These are phyloP conservation scores for Brotula barbata DNA, from an alignment of 2,797 vertebrate species.

Conservation along the genomic window DNA sequence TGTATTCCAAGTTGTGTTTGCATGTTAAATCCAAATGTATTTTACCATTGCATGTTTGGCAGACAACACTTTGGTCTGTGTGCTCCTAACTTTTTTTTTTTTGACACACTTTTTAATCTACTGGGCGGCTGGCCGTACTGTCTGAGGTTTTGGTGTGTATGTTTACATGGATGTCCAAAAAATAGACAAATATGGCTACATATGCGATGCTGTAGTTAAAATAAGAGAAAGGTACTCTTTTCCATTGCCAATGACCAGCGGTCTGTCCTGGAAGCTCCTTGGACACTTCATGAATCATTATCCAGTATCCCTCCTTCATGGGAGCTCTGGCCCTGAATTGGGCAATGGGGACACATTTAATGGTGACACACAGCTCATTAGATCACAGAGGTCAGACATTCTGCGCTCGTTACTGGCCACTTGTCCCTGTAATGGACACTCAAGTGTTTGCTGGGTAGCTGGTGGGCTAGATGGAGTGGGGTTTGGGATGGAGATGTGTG, in stretches of 20 bases:
- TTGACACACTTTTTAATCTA: no score
- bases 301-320: slow-evolving; percentile 65
- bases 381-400: slow-evolving; percentile 76
- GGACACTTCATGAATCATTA: slow-evolving; percentile 69
- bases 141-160: no score
- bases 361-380: slow-evolving; percentile 76
- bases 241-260: slow-evolving; percentile 57
- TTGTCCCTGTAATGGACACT: slow-evolving; percentile 72
- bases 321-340: slow-evolving; percentile 60
- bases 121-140: no score
- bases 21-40: no score
- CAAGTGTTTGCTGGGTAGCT: slow-evolving; percentile 17
- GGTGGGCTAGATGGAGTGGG: slow-evolving; percentile 41
- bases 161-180: no score
- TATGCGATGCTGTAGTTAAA: slow-evolving; percentile 8
- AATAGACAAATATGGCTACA: no score
- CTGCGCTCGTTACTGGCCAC: slow-evolving; percentile 61
- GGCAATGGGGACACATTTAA: slow-evolving; percentile 71
- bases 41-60: no score
- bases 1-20: no score
- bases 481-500: slow-evolving; percentile 50
- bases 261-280: slow-evolving; percentile 9
- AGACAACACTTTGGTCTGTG: no score
- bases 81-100: no score
- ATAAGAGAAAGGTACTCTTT: background rate